A percentile compares a stretch with the other conserved stretches of the same genome.
Conservation (phyloP, 2,113 vertebrate species). For the Nannobrachium achirus region DNA sequence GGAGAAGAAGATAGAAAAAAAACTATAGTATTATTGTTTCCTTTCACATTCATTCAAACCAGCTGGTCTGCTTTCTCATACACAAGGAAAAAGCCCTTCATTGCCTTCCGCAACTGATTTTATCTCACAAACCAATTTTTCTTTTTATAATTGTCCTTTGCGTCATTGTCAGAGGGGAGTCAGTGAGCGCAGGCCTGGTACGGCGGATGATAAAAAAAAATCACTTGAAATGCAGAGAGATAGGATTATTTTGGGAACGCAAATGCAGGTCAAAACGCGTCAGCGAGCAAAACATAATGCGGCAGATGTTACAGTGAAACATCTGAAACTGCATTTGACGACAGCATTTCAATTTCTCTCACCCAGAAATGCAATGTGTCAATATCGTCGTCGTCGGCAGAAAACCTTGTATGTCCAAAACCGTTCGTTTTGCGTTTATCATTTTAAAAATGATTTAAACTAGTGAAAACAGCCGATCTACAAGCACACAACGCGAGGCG, state of each 20-base stretch:
- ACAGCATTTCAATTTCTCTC: no score
- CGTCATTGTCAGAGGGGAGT: constrained; percentile 32
- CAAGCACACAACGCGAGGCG: no score
- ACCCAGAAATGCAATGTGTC: no score
- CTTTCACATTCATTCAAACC: neutral
- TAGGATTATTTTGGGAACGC: constrained; percentile 34
- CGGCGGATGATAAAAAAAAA: constrained; percentile 54
- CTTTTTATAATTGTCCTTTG: constrained; percentile 59
- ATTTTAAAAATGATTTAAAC: no score
- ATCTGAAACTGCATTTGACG: neutral
- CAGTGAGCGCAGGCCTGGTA: no score
- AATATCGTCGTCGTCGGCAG: no score
- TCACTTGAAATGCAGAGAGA: constrained; percentile 41
- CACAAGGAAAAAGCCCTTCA: constrained; percentile 21
- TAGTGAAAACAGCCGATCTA: no score
- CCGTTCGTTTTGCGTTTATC: no score
- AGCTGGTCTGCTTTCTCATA: neutral
- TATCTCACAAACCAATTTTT: constrained; percentile 66
- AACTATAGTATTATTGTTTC: constrained; percentile 16
- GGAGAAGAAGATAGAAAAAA: no score
- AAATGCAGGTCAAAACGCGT: constrained; percentile 30
- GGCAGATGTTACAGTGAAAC: neutral
- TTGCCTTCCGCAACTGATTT: constrained; percentile 49
- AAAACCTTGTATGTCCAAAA: no score
- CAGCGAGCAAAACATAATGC: neutral